A percentile compares a stretch with the other conserved stretches of the same genome.
Evolutionary conservation across 1,140 invertebrate genomes (phyloP).

Genomic region (Linepithema humile): DNA sequence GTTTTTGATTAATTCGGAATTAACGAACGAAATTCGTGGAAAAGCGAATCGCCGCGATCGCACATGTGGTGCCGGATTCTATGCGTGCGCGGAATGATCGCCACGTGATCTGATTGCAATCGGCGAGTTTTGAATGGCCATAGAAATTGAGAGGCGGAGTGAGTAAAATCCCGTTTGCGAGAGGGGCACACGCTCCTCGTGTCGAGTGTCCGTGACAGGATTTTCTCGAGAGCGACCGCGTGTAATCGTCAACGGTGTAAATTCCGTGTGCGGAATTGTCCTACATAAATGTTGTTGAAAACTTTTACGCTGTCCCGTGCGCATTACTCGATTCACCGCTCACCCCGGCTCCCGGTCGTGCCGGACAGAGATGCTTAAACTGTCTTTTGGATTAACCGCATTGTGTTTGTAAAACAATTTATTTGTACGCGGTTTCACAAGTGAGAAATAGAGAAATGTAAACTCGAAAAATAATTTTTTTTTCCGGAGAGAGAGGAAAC

Average conservation of each 20-base stretch:
- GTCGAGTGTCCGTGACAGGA: constrained; percentile 45
- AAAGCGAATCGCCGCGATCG: neutral
- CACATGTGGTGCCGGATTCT: neutral
- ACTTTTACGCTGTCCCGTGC: constrained; percentile 35
- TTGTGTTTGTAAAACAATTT: neutral
- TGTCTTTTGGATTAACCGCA: constrained; percentile 22
- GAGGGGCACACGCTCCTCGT: constrained; percentile 14
- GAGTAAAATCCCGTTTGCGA: constrained; percentile 36
- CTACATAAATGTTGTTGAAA: constrained; percentile 51
- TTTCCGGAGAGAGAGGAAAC: too few relatives aligned
- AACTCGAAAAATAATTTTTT: neutral
- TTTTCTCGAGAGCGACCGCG: constrained; percentile 47
- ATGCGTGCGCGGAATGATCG: constrained; percentile 26
- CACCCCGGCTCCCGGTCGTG: neutral
- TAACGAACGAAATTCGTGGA: constrained; percentile 27
- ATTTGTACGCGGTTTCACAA: neutral
- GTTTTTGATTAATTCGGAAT: constrained; percentile 19
- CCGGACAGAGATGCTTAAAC: constrained; percentile 33
- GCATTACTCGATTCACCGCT: constrained; percentile 24
- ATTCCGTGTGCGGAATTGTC: constrained; percentile 14
- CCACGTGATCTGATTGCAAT: constrained; percentile 66
- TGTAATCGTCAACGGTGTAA: constrained; percentile 38
- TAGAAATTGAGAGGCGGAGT: constrained; percentile 31
- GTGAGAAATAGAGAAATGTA: neutral
- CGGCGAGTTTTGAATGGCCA: constrained; percentile 50